These are phyloP conservation scores for Bombus sylvicola DNA, from an alignment of 1,140 invertebrate genomes.

Conservation along the genomic window DNA sequence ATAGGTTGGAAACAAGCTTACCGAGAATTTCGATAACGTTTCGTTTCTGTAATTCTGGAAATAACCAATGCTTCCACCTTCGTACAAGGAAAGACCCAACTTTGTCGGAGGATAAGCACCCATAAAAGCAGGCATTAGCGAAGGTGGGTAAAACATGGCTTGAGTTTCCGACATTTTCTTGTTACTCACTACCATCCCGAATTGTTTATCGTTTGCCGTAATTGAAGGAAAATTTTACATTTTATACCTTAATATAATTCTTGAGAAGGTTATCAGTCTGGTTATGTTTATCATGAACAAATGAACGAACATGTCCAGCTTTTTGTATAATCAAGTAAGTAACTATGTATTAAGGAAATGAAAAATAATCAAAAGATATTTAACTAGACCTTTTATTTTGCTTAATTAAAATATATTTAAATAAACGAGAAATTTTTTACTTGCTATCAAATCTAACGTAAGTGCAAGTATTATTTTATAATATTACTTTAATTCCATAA, in stretches of 20 bases:
- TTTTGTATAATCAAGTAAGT: neutral
- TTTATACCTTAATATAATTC: neutral
- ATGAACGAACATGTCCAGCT: neutral
- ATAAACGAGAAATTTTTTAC: neutral
- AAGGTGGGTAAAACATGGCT: conserved; percentile 67
- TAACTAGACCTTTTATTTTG: neutral
- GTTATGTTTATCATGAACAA: neutral
- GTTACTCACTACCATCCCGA: neutral
- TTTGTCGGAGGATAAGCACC: conserved; percentile 70
- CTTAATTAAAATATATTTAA: no score
- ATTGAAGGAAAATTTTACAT: neutral
- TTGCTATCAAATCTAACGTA: neutral
- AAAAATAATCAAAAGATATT: neutral
- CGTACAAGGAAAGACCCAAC: conserved; percentile 48
- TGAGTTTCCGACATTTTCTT: neutral
- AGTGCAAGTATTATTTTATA: neutral
- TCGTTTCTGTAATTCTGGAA: conserved; percentile 78
- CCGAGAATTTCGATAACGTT: conserved; percentile 73
- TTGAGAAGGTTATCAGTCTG: neutral
- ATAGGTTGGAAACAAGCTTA: conserved; percentile 47
- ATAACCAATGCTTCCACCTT: conserved; percentile 63
- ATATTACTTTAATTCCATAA: neutral
- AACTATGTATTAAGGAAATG: neutral
- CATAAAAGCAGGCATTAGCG: conserved; percentile 67
- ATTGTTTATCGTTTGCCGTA: no score